These are phyloP conservation scores for Apomyelois bistriatella DNA, from an alignment of 2,888 invertebrate genomes.

Conservation along the genomic window DNA sequence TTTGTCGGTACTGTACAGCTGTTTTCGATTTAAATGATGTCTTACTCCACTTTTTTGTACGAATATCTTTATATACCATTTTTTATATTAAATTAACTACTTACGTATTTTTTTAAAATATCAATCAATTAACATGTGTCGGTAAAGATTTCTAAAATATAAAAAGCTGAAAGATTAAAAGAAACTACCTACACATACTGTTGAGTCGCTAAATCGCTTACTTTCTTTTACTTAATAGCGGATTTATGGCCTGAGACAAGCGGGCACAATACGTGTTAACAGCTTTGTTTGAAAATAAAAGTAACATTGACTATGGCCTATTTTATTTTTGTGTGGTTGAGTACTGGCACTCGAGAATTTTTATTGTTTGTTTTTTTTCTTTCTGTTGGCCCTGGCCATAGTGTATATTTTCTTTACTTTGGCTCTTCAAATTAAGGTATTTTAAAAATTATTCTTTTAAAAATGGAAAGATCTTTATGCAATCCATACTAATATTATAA, in stretches of 20 bases:
- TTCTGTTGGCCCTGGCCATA: background rate
- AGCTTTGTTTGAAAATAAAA: constrained; percentile 13
- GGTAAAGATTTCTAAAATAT: background rate
- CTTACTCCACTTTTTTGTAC: too few relatives aligned
- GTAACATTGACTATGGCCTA: constrained; percentile 8
- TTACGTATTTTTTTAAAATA: too few relatives aligned
- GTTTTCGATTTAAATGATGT: too few relatives aligned
- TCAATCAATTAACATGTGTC: too few relatives aligned
- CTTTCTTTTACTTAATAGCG: constrained; percentile 40
- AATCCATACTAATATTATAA: too few relatives aligned
- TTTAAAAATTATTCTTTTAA: too few relatives aligned
- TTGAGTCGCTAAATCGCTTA: constrained; percentile 19
- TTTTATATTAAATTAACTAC: too few relatives aligned
- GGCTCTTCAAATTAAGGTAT: too few relatives aligned
- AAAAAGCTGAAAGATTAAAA: constrained; percentile 17
- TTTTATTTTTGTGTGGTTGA: background rate
- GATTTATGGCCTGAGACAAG: constrained; percentile 22
- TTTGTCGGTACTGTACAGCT: too few relatives aligned
- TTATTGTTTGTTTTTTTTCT: background rate
- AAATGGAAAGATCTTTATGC: too few relatives aligned
- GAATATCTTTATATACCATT: too few relatives aligned
- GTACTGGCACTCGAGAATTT: constrained; percentile 4
- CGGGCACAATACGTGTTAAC: constrained; percentile 13
- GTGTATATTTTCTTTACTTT: too few relatives aligned
- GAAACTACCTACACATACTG: constrained; percentile 14